These are phyloP conservation scores for Conistra vaccinii DNA, from an alignment of 2,888 invertebrate genomes.

Conservation along the genomic window DNA sequence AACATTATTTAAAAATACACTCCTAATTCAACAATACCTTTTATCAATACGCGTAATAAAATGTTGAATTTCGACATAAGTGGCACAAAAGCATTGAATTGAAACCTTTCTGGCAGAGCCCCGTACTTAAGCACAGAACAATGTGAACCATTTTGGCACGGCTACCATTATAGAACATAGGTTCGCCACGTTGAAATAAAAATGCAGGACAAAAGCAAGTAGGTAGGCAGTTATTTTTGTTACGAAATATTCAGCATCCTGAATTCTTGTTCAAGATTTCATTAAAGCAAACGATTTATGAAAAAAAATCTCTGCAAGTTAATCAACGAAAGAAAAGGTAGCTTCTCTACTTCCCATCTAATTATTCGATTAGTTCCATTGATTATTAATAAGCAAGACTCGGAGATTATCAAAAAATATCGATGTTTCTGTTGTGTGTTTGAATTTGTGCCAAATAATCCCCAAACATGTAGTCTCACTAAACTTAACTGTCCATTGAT, in stretches of 20 bases:
- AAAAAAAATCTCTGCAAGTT: background rate
- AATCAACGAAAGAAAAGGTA: background rate
- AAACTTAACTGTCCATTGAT: slow-evolving; percentile 21
- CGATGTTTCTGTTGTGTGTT: background rate
- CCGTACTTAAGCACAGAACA: slow-evolving; percentile 33
- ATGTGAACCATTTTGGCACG: slow-evolving; percentile 55
- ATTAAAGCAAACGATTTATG: background rate
- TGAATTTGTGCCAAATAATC: background rate
- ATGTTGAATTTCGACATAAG: slow-evolving; percentile 29
- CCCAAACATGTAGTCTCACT: slow-evolving; percentile 10
- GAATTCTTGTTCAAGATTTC: background rate
- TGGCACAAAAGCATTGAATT: slow-evolving; percentile 38
- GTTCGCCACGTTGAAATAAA: slow-evolving; percentile 5
- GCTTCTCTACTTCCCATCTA: background rate
- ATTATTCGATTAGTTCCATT: background rate
- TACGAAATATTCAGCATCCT: background rate
- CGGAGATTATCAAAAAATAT: too few species aligned
- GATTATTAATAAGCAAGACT: background rate
- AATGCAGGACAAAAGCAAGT: slow-evolving; percentile 18
- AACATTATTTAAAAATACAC: slow-evolving; percentile 11
- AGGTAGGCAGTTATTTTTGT: background rate
- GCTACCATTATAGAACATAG: slow-evolving; percentile 36
- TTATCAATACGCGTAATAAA: slow-evolving; percentile 26
- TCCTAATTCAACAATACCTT: slow-evolving; percentile 14
- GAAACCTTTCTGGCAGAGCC: slow-evolving; percentile 47